Conservation (phyloP, 2,888 invertebrate genomes). For the Ochlodes sylvanus region DNA sequence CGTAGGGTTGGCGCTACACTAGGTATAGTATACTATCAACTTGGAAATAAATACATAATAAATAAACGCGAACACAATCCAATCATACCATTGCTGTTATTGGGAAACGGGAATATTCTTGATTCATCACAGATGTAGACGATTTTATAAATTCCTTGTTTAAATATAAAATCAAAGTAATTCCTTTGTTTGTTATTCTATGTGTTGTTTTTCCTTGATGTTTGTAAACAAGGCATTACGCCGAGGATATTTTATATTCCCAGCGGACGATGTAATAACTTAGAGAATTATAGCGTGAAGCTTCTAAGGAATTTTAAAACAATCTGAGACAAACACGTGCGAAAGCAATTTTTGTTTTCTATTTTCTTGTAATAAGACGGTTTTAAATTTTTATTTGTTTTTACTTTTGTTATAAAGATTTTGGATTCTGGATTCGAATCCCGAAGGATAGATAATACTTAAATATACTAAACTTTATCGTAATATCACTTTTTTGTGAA, state of each 20-base stretch:
- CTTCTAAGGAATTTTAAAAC: conserved; percentile 29
- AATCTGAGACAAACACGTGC: conserved; percentile 10
- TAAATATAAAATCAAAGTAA: not conserved
- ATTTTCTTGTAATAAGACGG: not conserved
- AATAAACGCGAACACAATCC: too few species aligned
- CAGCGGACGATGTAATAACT: conserved; percentile 27
- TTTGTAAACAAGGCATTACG: conserved; percentile 21
- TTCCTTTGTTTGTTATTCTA: conserved; percentile 6
- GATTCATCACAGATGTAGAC: not conserved
- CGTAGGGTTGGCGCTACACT: too few species aligned
- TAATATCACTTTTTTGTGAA: too few species aligned
- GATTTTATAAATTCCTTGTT: not conserved
- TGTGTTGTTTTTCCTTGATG: conserved; percentile 3
- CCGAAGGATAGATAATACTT: too few species aligned
- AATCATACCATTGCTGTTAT: too few species aligned
- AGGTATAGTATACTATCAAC: too few species aligned
- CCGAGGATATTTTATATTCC: conserved; percentile 25
- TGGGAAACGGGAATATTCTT: not conserved
- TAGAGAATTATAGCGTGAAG: conserved; percentile 20
- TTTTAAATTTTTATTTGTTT: not conserved
- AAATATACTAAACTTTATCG: too few species aligned
- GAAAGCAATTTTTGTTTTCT: conserved; percentile 1
- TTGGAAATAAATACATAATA: too few species aligned
- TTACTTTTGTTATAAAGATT: too few species aligned
- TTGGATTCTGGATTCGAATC: too few species aligned